phyloP scores from a whole-genome alignment of 1,140 invertebrate species.

The Colletes latitarsis region DNA sequence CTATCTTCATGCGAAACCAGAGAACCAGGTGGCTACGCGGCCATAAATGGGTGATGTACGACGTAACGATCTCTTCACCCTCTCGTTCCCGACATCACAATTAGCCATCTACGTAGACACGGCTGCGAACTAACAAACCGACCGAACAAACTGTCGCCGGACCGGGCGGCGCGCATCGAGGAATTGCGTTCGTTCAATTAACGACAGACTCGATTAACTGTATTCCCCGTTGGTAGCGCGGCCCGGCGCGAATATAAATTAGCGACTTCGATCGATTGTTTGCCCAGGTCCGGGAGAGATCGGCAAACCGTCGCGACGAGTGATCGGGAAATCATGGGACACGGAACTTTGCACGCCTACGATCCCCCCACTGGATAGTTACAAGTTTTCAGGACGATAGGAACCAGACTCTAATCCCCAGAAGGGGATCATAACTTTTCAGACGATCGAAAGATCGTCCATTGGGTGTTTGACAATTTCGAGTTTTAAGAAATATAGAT shows the following conservation, averaged over 20 bases:
- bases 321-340: not conserved
- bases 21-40: slow-evolving; percentile 57
- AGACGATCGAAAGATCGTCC: too few species aligned
- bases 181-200: slow-evolving; percentile 42
- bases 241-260: slow-evolving; percentile 43
- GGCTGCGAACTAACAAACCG: slow-evolving; percentile 28
- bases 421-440: too few species aligned
- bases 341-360: not conserved
- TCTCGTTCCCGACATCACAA: slow-evolving; percentile 63
- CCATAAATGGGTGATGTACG: slow-evolving; percentile 74
- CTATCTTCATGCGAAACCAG: slow-evolving; percentile 70
- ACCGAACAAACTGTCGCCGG: slow-evolving; percentile 29
- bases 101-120: slow-evolving; percentile 53
- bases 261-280: slow-evolving; percentile 34
- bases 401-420: too few species aligned
- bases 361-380: too few species aligned
- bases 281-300: slow-evolving; percentile 9
- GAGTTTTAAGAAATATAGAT: too few species aligned
- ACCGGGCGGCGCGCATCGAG: not conserved
- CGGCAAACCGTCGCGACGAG: not conserved
- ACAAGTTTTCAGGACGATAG: too few species aligned
- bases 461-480: too few species aligned
- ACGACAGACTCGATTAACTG: slow-evolving; percentile 45
- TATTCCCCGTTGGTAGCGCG: slow-evolving; percentile 5
- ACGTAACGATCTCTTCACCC: slow-evolving; percentile 71